Evolutionary conservation across 2,113 vertebrate species (phyloP).

Genomic region (Fukomys damarensis): DNA sequence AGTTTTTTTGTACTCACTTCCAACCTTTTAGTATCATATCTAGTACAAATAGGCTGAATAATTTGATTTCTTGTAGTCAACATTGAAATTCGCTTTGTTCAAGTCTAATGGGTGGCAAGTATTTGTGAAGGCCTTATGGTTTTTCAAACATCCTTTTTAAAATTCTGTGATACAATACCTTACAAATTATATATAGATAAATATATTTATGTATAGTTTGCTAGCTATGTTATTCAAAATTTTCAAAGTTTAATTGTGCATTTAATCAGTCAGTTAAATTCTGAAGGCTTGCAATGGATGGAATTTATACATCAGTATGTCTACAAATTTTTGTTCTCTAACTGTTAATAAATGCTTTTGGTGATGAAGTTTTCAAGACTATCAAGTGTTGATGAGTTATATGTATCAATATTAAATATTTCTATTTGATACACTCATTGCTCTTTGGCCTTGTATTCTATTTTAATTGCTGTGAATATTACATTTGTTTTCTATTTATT

Average conservation of each 20-base stretch:
- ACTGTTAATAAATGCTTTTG: not conserved
- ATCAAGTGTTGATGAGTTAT: not conserved
- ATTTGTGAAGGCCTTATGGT: not conserved
- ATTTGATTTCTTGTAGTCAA: not conserved
- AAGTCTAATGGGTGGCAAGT: not conserved
- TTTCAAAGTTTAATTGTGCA: not conserved
- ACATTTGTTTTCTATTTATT: not conserved
- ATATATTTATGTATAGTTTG: not conserved
- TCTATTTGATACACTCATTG: not conserved
- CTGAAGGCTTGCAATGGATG: not conserved
- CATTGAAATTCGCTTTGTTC: not conserved
- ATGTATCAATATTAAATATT: not conserved
- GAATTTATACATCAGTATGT: not conserved
- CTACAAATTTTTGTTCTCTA: not conserved
- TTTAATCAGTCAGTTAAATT: not conserved
- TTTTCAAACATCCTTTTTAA: not conserved
- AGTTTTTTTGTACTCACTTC: not conserved
- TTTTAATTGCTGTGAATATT: not conserved
- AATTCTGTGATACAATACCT: not conserved
- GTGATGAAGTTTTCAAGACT: not conserved
- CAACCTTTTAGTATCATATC: not conserved
- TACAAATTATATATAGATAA: not conserved
- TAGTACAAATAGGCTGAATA: not conserved
- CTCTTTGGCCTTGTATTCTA: not conserved
- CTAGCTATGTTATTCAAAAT: conserved; percentile 2